These are phyloP conservation scores for Circaetus cinerascens DNA, from an alignment of 2,113 vertebrate species.

Conservation along the genomic window DNA sequence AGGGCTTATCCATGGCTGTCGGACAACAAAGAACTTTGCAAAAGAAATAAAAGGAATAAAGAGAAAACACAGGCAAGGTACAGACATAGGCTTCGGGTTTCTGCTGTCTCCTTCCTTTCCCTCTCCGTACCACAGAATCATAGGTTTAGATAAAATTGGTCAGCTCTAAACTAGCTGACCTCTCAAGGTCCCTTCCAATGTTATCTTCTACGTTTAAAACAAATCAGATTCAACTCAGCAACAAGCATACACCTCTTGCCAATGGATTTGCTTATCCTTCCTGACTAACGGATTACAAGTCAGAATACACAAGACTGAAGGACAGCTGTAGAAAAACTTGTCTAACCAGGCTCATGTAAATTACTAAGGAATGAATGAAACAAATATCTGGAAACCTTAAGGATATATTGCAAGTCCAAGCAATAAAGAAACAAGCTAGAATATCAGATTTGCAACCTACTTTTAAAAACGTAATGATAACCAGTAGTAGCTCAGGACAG, in stretches of 20 bases:
- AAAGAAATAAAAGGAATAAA: neutral
- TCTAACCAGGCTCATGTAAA: neutral
- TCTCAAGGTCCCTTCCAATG: neutral
- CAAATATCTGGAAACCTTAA: neutral
- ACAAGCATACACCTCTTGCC: neutral
- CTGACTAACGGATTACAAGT: neutral
- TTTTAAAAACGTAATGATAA: accelerated
- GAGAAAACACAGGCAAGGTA: neutral
- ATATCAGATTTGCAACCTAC: neutral
- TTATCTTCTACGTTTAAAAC: neutral
- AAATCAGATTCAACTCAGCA: neutral
- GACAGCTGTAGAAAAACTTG: neutral
- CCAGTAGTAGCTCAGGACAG: accelerated
- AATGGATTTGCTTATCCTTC: neutral
- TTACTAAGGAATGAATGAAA: neutral
- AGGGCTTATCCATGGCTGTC: neutral
- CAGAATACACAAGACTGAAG: neutral
- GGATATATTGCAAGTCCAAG: neutral
- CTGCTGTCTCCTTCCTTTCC: neutral
- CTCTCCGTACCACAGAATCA: neutral
- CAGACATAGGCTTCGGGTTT: accelerated
- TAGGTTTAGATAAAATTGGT: neutral
- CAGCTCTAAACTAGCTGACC: neutral
- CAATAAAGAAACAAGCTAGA: neutral
- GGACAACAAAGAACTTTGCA: neutral